Conservation (phyloP, 2,797 vertebrate species). For the Peromyscus nudipes region DNA sequence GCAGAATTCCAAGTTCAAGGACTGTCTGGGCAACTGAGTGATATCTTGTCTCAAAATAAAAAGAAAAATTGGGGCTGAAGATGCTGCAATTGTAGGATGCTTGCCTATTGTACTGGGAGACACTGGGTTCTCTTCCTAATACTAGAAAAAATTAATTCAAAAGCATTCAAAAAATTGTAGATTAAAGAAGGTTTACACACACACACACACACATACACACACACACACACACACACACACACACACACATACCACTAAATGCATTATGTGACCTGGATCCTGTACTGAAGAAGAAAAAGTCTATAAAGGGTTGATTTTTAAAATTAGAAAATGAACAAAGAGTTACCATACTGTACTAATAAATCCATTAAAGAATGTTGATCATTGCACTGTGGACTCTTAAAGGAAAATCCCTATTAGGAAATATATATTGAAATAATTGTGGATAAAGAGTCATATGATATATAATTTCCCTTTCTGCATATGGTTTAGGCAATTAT, state of each 20-base stretch:
- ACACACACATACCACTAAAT: neutral
- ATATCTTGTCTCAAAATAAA: neutral
- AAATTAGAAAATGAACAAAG: slow-evolving; percentile 2
- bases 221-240: too few species aligned
- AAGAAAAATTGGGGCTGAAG: neutral
- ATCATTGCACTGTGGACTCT: neutral
- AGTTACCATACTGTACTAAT: neutral
- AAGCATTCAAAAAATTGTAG: neutral
- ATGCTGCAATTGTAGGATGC: neutral
- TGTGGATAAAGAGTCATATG: neutral
- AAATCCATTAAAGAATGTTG: slow-evolving; percentile 4
- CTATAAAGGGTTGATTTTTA: neutral
- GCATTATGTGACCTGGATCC: neutral
- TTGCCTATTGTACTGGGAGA: neutral
- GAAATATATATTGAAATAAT: slow-evolving; percentile 17
- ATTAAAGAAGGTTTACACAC: neutral
- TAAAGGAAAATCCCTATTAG: neutral
- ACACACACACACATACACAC: too few species aligned
- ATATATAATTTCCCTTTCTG: neutral
- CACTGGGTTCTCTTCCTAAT: neutral
- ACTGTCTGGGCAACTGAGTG: neutral
- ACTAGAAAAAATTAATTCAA: neutral
- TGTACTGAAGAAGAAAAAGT: neutral
- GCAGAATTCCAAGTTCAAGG: neutral
- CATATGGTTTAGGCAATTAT: neutral